Evolutionary conservation across 1,140 invertebrate species (phyloP), one percentile per base, ranked within the genome.

Genomic region (Brevipalpus yothersi): DNA sequence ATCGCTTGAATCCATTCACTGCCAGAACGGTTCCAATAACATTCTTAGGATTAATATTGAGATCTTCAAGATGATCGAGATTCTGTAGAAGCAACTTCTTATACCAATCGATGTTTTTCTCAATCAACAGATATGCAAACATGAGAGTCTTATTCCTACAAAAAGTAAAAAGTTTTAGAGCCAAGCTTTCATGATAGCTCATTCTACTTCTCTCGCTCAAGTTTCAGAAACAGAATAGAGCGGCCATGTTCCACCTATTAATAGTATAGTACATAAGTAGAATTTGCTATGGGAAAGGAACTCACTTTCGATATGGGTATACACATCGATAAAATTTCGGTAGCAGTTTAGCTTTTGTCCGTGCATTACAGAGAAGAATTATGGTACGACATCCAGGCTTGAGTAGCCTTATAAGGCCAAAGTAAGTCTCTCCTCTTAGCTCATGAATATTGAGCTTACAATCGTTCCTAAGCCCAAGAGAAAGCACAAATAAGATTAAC

Each of bases 1-100:
- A 96, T 72, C 91, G 90, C 55, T 91, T 76, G 71, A 90, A 86
- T 5, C 92, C 92, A 74, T 96, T 97, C 42, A 97, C 73, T 1
- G 90, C 85, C 21, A 98, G 72, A 41, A 98, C 92, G 21, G 94
- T 98, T 8, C 94, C 94, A 41, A 96, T 82, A 72, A 90, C 95
- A 75, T 96, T 96, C 66, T 86, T 80, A 4, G 89, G 85, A 76
- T 97, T 96, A 43, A 97, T 93, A 63, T 83, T 81, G 58, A 95
- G 74, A 65, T 86, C 81, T 53, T 78, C 80, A n/a, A 61, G 60
- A 71, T 88, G 82, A 21, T 82, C 79, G 53, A 93, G 75, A 58
- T 85, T 86, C 63, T 91, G 75, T 62, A 84, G 79, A 49, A 98
- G 74, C 39, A 97, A 72, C 66, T 86, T 81, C 51, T 82, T 81